Conservation (phyloP, 2,113 vertebrate species). For the Bufo bufo region DNA sequence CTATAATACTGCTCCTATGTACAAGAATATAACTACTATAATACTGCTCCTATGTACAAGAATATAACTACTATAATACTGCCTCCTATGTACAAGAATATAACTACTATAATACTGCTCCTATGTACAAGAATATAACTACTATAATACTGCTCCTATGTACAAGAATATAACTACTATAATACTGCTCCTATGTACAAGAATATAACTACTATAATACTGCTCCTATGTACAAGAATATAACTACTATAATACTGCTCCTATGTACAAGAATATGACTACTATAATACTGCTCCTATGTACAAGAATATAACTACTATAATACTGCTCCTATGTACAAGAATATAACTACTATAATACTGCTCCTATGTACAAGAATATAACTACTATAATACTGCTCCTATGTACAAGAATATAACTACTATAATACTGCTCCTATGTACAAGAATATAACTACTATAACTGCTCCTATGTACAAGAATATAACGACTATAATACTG, state of each 20-base stretch:
- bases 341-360: slow-evolving; percentile 18
- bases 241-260: slow-evolving; percentile 7
- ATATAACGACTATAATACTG: slow-evolving; percentile 1
- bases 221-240: neutral
- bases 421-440: neutral
- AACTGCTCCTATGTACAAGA: neutral
- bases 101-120: neutral
- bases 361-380: neutral
- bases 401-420: neutral
- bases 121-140: neutral
- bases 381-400: neutral
- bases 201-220: slow-evolving; percentile 18
- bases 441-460: neutral
- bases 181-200: neutral
- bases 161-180: too few relatives aligned
- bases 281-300: slow-evolving; percentile 6
- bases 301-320: too few relatives aligned
- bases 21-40: neutral
- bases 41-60: neutral
- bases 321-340: neutral
- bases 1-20: too few relatives aligned
- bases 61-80: slow-evolving; percentile 2
- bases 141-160: too few relatives aligned
- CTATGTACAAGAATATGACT: neutral
- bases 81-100: neutral